Percentiles rank a stretch among this genome's conserved stretches.
Conservation (phyloP, 2,797 vertebrate species). For the Okamejei kenojei region DNA sequence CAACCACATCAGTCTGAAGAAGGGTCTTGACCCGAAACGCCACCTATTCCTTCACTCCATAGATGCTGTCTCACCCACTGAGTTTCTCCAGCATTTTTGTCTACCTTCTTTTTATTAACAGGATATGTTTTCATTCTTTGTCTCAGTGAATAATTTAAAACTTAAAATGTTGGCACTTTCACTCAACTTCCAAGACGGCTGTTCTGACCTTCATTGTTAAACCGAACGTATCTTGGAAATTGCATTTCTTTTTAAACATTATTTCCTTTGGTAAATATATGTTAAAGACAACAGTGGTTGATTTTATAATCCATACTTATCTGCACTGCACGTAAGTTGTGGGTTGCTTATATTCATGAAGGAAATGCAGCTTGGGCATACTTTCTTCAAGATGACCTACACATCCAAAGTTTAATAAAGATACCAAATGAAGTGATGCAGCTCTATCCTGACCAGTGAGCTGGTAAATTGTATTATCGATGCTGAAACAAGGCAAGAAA, state of each 20-base stretch:
- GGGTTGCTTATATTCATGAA: not conserved
- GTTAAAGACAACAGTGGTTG: not conserved
- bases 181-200: not conserved
- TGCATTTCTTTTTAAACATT: not conserved
- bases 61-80: too few species aligned
- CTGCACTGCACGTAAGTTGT: not conserved
- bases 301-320: not conserved
- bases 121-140: not conserved
- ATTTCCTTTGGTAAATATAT: too few species aligned
- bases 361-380: not conserved
- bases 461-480: not conserved
- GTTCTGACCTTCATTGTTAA: not conserved
- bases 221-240: not conserved
- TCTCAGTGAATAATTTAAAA: not conserved
- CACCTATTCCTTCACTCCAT: too few species aligned
- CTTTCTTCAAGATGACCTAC: not conserved
- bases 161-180: not conserved
- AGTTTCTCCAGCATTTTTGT: too few species aligned
- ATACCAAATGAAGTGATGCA: not conserved
- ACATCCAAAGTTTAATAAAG: conserved; percentile 8
- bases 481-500: not conserved
- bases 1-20: too few species aligned
- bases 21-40: too few species aligned
- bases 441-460: not conserved
- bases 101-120: not conserved